These are phyloP conservation scores for Drosophila barbarae DNA, from an alignment of 2,888 invertebrate species.

Conservation along the genomic window DNA sequence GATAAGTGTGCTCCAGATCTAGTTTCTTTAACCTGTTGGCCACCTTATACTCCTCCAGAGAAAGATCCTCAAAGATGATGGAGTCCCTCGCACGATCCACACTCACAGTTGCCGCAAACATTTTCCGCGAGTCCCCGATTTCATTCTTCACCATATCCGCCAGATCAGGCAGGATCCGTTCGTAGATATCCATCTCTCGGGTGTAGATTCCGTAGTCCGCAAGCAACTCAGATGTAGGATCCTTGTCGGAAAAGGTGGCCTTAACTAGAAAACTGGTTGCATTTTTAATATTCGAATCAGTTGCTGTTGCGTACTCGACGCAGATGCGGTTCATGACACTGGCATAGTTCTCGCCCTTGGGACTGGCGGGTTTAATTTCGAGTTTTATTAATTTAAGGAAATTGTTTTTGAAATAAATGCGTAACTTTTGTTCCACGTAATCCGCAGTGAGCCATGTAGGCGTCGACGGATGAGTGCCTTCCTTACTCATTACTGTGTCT, in stretches of 20 bases:
- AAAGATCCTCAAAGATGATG: conserved; percentile 74
- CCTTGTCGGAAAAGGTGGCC: conserved; percentile 50
- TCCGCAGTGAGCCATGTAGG: conserved; percentile 51
- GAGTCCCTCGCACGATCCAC: conserved; percentile 63
- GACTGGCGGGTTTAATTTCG: conserved; percentile 49
- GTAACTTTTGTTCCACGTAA: conserved; percentile 50
- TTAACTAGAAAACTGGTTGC: conserved; percentile 54
- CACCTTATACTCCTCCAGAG: conserved; percentile 53
- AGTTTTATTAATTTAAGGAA: conserved; percentile 32
- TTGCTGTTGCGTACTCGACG: conserved; percentile 46
- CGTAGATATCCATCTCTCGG: conserved; percentile 71
- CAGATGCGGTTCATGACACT: conserved; percentile 63
- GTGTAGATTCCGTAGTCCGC: conserved; percentile 54
- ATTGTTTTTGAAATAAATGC: conserved; percentile 34
- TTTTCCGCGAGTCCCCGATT: conserved; percentile 48
- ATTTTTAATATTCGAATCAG: conserved; percentile 15
- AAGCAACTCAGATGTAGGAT: conserved; percentile 45
- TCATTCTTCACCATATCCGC: conserved; percentile 47
- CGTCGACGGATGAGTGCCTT: neutral
- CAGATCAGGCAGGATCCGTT: conserved; percentile 65
- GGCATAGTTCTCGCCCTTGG: conserved; percentile 64
- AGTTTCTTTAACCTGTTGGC: conserved; percentile 65
- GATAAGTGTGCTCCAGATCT: conserved; percentile 77
- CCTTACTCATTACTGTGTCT: neutral
- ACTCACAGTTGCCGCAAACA: conserved; percentile 65